phyloP scores from a whole-genome alignment of 2,888 invertebrate species.

The Agriopis marginaria region DNA sequence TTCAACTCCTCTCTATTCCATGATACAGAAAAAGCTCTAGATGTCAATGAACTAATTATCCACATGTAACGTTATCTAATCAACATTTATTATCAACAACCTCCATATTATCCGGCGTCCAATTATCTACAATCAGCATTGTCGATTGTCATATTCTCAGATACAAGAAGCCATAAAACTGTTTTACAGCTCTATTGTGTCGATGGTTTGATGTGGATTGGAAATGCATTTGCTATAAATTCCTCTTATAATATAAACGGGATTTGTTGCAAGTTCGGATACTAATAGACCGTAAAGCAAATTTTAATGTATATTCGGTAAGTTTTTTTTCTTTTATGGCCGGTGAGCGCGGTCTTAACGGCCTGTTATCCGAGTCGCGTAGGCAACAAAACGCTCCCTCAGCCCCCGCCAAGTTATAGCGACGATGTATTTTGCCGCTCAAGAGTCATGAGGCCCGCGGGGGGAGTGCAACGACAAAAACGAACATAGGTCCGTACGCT shows the following conservation, averaged over 20 bases:
- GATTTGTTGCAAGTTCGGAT: not conserved
- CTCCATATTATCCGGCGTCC: slow-evolving; percentile 4
- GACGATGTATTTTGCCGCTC: too few relatives aligned
- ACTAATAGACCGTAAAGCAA: not conserved
- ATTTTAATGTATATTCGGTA: not conserved
- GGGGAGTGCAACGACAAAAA: too few relatives aligned
- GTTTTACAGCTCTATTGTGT: slow-evolving; percentile 59
- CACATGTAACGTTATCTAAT: slow-evolving; percentile 1
- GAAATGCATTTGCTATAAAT: not conserved
- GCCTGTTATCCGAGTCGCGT: too few relatives aligned
- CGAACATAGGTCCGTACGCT: too few relatives aligned
- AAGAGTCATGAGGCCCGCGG: too few relatives aligned
- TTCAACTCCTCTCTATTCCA: too few relatives aligned
- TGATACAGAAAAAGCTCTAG: not conserved
- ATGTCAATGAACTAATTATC: not conserved
- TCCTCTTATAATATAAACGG: not conserved
- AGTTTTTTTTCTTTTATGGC: not conserved
- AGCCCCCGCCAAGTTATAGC: too few relatives aligned
- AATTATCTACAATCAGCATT: slow-evolving; percentile 21
- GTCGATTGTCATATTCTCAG: slow-evolving; percentile 27
- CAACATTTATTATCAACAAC: slow-evolving; percentile 19
- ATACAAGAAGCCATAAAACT: slow-evolving; percentile 51
- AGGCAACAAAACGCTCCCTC: too few relatives aligned
- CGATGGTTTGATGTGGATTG: slow-evolving; percentile 22
- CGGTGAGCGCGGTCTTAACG: not conserved